A percentile compares a stretch with the other conserved stretches of the same genome.
Evolutionary conservation across 2,797 vertebrate species (phyloP).

Genomic region (Mallotus villosus): DNA sequence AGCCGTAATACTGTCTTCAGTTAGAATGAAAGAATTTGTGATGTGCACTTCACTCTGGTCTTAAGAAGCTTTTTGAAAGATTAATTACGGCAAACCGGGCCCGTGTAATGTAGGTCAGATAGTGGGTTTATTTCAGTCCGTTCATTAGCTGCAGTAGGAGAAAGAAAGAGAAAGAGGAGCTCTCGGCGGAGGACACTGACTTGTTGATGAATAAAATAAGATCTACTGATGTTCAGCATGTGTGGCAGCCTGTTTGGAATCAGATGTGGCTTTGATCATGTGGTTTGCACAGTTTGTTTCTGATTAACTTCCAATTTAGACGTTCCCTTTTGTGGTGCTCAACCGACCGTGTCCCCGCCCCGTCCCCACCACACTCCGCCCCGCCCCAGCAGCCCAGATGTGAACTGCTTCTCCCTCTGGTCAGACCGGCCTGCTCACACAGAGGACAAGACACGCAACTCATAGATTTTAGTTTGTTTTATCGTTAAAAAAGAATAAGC

Average conservation of each 20-base stretch:
- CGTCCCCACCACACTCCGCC: not conserved
- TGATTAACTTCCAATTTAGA: conserved; percentile 64
- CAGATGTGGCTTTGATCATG: conserved; percentile 65
- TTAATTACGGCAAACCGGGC: conserved; percentile 52
- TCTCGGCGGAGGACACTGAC: conserved; percentile 28
- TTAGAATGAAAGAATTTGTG: conserved; percentile 46
- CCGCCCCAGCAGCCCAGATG: conserved; percentile 4
- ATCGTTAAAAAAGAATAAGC: not conserved
- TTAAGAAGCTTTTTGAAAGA: conserved; percentile 65
- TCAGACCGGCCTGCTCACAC: not conserved
- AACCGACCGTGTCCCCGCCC: not conserved
- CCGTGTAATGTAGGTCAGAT: conserved; percentile 55
- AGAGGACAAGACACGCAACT: not conserved
- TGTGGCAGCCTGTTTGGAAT: conserved; percentile 49
- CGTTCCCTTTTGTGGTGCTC: conserved; percentile 47
- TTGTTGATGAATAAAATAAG: conserved; percentile 39
- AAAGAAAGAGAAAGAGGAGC: conserved; percentile 16
- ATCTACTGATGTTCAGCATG: conserved; percentile 44
- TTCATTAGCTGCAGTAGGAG: conserved; percentile 50
- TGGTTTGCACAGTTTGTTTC: conserved; percentile 59
- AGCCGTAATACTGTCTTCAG: conserved; percentile 37
- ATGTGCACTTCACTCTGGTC: conserved; percentile 39
- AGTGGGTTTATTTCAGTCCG: conserved; percentile 57
- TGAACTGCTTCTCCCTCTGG: too few species aligned
- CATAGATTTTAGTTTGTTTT: too few species aligned